These are phyloP conservation scores for Napeogenes inachia DNA, from an alignment of 2,888 invertebrate species.

Conservation along the genomic window DNA sequence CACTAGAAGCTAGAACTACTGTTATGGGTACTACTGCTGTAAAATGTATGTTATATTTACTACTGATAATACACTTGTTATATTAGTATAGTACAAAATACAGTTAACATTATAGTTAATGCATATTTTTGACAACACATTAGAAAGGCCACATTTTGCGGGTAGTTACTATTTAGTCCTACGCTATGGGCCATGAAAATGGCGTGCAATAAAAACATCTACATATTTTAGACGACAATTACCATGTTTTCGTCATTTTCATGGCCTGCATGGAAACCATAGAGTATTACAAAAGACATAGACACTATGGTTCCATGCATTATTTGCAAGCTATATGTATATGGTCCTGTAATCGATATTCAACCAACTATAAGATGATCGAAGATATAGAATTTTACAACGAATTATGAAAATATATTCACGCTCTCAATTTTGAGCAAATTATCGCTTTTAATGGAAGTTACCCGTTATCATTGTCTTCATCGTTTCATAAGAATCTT, in stretches of 20 bases:
- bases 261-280: background rate
- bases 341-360: slow-evolving; percentile 53
- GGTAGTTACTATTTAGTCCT: slow-evolving; percentile 28
- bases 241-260: background rate
- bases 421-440: slow-evolving; percentile 37
- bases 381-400: slow-evolving; percentile 46
- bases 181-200: slow-evolving; percentile 8
- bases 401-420: slow-evolving; percentile 56
- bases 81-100: slow-evolving; percentile 2
- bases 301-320: slow-evolving; percentile 15
- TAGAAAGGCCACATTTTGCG: slow-evolving; percentile 22
- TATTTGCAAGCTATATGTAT: slow-evolving; percentile 42
- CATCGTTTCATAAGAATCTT: slow-evolving; percentile 49
- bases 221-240: background rate
- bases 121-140: slow-evolving; percentile 16
- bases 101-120: slow-evolving; percentile 4
- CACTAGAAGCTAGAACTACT: slow-evolving; percentile 14
- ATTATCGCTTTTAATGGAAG: slow-evolving; percentile 31
- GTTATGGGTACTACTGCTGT: background rate
- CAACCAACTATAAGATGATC: slow-evolving; percentile 40
- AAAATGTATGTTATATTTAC: background rate
- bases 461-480: slow-evolving; percentile 46
- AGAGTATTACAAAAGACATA: background rate
- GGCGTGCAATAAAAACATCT: background rate
- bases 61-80: background rate